Evolutionary conservation across 2,888 invertebrate species (phyloP).

Genomic region (Chesias legatella): DNA sequence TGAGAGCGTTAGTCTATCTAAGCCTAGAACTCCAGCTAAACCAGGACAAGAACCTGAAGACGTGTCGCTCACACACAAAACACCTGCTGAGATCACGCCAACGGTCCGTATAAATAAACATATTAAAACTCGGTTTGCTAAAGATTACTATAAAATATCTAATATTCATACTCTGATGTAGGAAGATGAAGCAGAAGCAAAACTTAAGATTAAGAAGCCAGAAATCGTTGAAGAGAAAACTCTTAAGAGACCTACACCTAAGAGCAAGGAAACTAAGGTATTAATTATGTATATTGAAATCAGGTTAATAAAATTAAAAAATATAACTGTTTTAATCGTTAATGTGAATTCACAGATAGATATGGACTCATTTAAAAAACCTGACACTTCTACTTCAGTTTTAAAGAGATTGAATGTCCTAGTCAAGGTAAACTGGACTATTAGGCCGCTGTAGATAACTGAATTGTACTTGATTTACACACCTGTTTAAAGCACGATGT

Average conservation of each 20-base stretch:
- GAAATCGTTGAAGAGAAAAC: slow-evolving; percentile 72
- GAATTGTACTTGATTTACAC: too few relatives aligned
- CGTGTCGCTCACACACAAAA: slow-evolving; percentile 73
- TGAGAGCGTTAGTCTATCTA: slow-evolving; percentile 66
- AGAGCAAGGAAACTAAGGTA: slow-evolving; percentile 60
- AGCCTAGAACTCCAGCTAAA: slow-evolving; percentile 61
- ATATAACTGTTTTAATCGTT: not conserved
- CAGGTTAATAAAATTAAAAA: not conserved
- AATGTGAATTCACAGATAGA: slow-evolving; percentile 52
- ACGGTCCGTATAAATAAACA: slow-evolving; percentile 58
- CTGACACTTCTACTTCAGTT: slow-evolving; percentile 39
- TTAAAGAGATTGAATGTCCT: slow-evolving; percentile 56
- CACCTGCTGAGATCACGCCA: slow-evolving; percentile 67
- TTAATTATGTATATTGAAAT: not conserved
- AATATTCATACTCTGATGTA: slow-evolving; percentile 35
- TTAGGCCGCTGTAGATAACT: slow-evolving; percentile 24
- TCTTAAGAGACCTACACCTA: slow-evolving; percentile 63
- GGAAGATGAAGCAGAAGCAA: slow-evolving; percentile 71
- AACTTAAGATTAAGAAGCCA: slow-evolving; percentile 71
- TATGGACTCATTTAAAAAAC: slow-evolving; percentile 41
- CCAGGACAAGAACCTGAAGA: slow-evolving; percentile 69
- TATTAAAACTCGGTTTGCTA: not conserved
- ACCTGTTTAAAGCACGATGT: not conserved
- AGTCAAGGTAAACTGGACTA: slow-evolving; percentile 52
- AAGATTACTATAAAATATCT: slow-evolving; percentile 9